Percentiles rank a stretch among this genome's conserved stretches.
Evolutionary conservation across 2,797 vertebrate species (phyloP).

Genomic region (Nannoperca obscura): DNA sequence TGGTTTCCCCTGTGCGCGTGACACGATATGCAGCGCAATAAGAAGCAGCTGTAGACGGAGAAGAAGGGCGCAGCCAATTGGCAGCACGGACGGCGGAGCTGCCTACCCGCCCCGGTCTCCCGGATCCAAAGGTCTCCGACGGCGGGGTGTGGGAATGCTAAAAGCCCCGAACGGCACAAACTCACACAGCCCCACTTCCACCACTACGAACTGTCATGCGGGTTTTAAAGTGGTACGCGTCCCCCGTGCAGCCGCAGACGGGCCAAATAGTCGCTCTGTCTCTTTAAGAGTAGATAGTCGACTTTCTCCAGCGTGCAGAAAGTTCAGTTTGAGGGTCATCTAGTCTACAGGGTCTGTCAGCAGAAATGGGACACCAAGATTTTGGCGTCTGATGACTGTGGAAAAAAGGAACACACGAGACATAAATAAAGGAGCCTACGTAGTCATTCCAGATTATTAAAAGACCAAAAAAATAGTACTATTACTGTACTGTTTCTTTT

Average conservation of each 20-base stretch:
- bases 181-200: constrained; percentile 31
- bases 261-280: background rate
- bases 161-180: constrained; percentile 7
- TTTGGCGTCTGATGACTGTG: too few relatives aligned
- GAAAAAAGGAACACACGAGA: background rate
- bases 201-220: background rate
- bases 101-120: constrained; percentile 58
- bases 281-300: constrained; percentile 67
- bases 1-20: background rate
- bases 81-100: constrained; percentile 62
- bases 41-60: constrained; percentile 32
- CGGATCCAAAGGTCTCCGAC: constrained; percentile 58
- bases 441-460: background rate
- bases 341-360: background rate
- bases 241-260: fast-evolving
- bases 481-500: background rate
- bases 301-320: background rate
- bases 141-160: background rate
- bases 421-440: background rate
- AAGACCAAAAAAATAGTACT: background rate
- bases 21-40: constrained; percentile 4
- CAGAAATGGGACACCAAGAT: too few relatives aligned
- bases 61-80: constrained; percentile 74
- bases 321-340: background rate
- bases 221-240: constrained; percentile 59